Evolutionary conservation across 2,113 vertebrate genomes (phyloP).

Genomic region (Petaurus breviceps): DNA sequence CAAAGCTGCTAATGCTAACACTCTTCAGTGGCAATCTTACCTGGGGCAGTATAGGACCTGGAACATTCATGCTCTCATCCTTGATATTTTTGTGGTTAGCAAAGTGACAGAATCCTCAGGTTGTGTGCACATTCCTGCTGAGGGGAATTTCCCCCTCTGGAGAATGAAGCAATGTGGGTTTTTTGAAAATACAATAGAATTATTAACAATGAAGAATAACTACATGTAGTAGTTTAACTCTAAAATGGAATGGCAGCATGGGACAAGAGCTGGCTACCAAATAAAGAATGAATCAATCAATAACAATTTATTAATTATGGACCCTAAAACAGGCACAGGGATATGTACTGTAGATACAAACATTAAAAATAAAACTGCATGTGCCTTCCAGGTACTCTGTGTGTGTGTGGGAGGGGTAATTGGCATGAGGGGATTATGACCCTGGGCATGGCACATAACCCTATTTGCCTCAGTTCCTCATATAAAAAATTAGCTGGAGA

Average conservation of each 20-base stretch:
- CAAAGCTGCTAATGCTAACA: background rate
- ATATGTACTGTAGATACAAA: background rate
- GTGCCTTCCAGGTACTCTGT: background rate
- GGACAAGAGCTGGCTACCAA: background rate
- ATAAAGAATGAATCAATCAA: background rate
- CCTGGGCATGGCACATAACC: background rate
- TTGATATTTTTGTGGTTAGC: background rate
- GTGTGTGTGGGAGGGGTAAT: accelerated
- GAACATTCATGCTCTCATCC: background rate
- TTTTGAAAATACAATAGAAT: background rate
- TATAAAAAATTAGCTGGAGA: too few relatives aligned
- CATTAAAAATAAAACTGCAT: background rate
- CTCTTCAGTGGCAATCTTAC: background rate
- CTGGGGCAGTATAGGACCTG: background rate
- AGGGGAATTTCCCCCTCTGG: background rate
- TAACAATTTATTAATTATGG: background rate
- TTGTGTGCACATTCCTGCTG: background rate
- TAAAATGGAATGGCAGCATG: background rate
- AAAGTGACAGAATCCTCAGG: background rate
- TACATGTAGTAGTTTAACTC: background rate
- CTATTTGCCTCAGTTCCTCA: background rate
- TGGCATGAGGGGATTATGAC: too few relatives aligned
- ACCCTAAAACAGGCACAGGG: background rate
- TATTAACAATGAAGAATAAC: background rate
- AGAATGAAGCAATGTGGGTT: background rate